Base-by-base conservation (phyloP, 2,888 invertebrate species). In the Cheilosia variabilis region DNA sequence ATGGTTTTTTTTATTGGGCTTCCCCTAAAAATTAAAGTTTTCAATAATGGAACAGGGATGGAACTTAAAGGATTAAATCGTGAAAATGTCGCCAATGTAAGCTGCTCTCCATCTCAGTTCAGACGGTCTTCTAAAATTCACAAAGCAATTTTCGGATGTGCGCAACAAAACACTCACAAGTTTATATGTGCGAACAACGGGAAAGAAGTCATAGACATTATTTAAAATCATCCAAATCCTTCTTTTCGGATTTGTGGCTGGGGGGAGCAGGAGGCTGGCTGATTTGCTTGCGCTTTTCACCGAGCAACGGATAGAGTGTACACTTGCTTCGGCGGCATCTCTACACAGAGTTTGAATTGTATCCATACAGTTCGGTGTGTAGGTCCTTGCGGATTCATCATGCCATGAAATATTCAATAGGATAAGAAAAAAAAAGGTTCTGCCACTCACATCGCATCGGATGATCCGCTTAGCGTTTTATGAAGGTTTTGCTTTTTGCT, bases 201-300 rank as follows among this genome's bases (percentile, higher is more conserved):
- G 19, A 17, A 37, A 45, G 37, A 50, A 73, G 71, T 55, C 52
- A 58, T 57, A 73, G 72, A 73, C 79, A 62, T 83, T 83, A 79
- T 83, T 83, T 79, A 83, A 83, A 79, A 83, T 63, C 79, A 79
- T 72, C 72, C 78, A 79, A 83, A 83, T 73, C 83, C 79, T 83
- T 73, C 83, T 83, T 83, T 63, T 63, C 47, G 73, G 83, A 83
- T 83, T 83, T 83, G 82, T 17, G 72, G 78, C 34, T 15, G 55
- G 62, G 24, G 6, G 2, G 31, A 31, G 31, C 7, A 31, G 31
- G 31, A 31, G 31, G 9, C 31, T 78, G 66, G 60, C 34, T 78
- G 78, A 63, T 71, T 72, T 68, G 60, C 71, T 66, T 82, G 82
- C 71, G 72, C 78, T 72, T 78, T 72, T 66, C 15, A 13, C 41